Conservation (phyloP, 2,797 vertebrate genomes). For the Sebastolobus altivelis region DNA sequence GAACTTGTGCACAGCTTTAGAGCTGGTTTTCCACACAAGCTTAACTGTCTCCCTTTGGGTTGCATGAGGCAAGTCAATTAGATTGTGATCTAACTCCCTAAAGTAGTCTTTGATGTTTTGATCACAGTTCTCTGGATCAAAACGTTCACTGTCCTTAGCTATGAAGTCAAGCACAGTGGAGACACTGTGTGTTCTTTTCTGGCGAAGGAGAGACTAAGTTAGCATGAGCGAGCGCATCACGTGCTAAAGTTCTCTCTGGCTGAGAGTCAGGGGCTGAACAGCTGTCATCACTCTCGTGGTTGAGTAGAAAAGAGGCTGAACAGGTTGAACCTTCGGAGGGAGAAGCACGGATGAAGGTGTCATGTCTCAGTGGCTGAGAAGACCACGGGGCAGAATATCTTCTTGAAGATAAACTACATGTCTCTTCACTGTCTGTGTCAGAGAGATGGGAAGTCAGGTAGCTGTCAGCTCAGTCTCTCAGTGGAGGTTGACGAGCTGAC, state of each 20-base stretch:
- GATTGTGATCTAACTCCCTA: background rate
- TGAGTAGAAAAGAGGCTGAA: background rate
- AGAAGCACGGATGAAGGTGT: no score
- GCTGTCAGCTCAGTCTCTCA: background rate
- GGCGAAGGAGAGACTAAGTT: background rate
- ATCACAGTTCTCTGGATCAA: background rate
- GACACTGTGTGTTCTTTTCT: background rate
- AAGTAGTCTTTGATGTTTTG: background rate
- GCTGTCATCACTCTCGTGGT: background rate
- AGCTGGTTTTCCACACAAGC: background rate
- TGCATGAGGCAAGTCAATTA: background rate
- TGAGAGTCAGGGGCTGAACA: background rate
- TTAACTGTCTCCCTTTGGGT: background rate
- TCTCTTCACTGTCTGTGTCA: no score
- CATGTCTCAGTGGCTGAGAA: no score
- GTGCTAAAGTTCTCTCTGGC: background rate
- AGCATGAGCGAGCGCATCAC: background rate
- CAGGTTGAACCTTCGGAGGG: background rate
- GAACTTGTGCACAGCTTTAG: background rate
- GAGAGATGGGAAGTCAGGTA: background rate
- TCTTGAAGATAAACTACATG: no score
- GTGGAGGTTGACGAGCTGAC: no score
- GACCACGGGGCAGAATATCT: no score
- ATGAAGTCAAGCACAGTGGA: background rate
- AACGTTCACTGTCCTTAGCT: background rate